A percentile compares a stretch with the other conserved stretches of the same genome.
Evolutionary conservation across 2,888 invertebrate genomes (phyloP).

Genomic region (Agrochola litura): DNA sequence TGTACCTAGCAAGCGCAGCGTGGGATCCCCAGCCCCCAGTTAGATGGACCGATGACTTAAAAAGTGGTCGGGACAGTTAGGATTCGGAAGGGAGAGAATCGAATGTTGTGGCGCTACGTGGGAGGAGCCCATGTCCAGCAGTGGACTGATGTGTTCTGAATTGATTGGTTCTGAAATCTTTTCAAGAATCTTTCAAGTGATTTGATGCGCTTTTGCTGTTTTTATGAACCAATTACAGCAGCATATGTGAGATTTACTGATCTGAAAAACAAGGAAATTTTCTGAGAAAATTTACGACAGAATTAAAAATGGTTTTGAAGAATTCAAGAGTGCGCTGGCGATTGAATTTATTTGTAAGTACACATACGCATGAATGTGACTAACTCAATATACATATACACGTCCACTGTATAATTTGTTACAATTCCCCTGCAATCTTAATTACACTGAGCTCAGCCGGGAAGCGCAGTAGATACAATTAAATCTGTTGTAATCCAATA

Average conservation of each 20-base stretch:
- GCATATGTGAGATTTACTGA: neutral
- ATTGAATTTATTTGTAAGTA: neutral
- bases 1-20: neutral
- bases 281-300: neutral
- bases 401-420: constrained; percentile 20
- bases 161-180: neutral
- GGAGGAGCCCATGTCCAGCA: neutral
- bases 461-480: constrained; percentile 35
- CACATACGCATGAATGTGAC: neutral
- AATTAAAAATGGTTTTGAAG: neutral
- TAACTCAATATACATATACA: neutral
- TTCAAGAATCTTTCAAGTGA: neutral
- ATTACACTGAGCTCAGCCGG: constrained; percentile 19
- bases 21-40: neutral
- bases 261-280: neutral
- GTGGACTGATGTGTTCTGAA: neutral
- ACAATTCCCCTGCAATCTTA: constrained; percentile 39
- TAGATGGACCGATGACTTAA: neutral
- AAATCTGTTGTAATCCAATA: constrained; percentile 45
- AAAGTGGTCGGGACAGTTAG: neutral
- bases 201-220: neutral
- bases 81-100: neutral
- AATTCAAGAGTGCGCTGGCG: neutral
- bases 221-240: neutral
- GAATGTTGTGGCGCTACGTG: neutral